These are phyloP conservation scores for Drosophila villosipedis DNA, from an alignment of 2,888 invertebrate genomes.

Conservation along the genomic window DNA sequence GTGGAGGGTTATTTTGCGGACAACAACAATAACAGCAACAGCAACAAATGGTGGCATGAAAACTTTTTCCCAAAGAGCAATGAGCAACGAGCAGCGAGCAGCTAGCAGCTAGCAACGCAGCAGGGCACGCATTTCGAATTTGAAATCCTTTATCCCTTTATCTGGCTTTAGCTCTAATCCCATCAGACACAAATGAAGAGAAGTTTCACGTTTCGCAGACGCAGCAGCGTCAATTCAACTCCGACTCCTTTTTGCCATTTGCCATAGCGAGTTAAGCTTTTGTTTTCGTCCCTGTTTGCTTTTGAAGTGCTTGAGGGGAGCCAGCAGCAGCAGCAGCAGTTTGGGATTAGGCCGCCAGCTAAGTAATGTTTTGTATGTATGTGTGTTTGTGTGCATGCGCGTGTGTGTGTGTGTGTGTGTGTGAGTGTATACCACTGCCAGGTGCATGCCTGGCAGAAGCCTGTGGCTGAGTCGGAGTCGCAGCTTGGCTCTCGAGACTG, in stretches of 20 bases:
- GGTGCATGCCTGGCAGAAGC: slow-evolving; percentile 56
- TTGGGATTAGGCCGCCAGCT: slow-evolving; percentile 77
- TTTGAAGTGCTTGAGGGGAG: slow-evolving; percentile 60
- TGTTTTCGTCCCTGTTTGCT: slow-evolving; percentile 79
- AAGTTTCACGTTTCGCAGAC: slow-evolving; percentile 79
- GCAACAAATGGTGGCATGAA: slow-evolving; percentile 31
- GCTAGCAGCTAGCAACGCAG: slow-evolving; percentile 5
- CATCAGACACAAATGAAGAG: slow-evolving; percentile 85
- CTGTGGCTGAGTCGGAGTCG: slow-evolving; percentile 34
- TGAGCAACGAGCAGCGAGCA: background rate
- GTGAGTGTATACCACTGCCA: slow-evolving; percentile 38
- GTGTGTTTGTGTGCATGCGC: slow-evolving; percentile 30
- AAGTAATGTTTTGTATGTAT: slow-evolving; percentile 33
- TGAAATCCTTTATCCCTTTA: slow-evolving; percentile 85
- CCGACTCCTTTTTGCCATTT: slow-evolving; percentile 24
- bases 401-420: slow-evolving; percentile 29
- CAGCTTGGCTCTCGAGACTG: slow-evolving; percentile 47
- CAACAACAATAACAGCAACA: slow-evolving; percentile 19
- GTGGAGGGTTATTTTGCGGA: slow-evolving; percentile 30
- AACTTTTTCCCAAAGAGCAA: slow-evolving; percentile 37
- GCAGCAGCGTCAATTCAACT: slow-evolving; percentile 41
- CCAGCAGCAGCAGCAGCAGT: slow-evolving; percentile 53
- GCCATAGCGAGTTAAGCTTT: slow-evolving; percentile 66
- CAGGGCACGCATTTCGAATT: slow-evolving; percentile 71
- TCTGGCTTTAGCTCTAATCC: slow-evolving; percentile 86